phyloP scores from a whole-genome alignment of 2,888 invertebrate genomes.

The Drosophila subquinaria region DNA sequence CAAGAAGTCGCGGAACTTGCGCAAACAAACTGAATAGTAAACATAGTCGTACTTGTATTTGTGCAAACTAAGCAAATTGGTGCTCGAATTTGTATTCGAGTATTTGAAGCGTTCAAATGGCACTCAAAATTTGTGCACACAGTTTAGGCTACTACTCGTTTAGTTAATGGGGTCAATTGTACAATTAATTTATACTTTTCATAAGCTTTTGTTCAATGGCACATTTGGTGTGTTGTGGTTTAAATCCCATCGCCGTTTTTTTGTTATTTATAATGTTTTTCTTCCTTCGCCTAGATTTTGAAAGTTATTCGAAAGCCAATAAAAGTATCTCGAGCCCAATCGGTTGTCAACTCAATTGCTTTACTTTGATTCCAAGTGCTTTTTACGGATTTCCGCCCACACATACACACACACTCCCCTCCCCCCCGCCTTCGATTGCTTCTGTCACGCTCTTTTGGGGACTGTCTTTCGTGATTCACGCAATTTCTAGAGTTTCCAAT shows the following conservation, averaged over 20 bases:
- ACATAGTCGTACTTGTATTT: slow-evolving; percentile 2
- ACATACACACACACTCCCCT: slow-evolving; percentile 8
- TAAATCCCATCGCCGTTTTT: slow-evolving; percentile 13
- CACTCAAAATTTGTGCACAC: slow-evolving; percentile 28
- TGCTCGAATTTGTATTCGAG: slow-evolving; percentile 19
- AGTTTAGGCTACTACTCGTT: slow-evolving; percentile 39
- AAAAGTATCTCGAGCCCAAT: neutral
- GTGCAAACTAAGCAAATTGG: slow-evolving; percentile 39
- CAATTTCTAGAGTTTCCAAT: slow-evolving; percentile 49
- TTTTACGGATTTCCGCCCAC: slow-evolving; percentile 13
- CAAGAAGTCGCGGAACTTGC: slow-evolving; percentile 46
- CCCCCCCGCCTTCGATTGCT: slow-evolving; percentile 16
- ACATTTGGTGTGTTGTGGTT: slow-evolving; percentile 17
- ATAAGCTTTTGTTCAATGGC: slow-evolving; percentile 41
- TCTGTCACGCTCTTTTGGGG: slow-evolving; percentile 36
- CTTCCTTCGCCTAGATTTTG: neutral
- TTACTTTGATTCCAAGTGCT: slow-evolving; percentile 18
- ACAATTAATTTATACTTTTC: slow-evolving; percentile 67
- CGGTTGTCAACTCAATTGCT: slow-evolving; percentile 21
- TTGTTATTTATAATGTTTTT: neutral
- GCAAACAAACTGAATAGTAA: slow-evolving; percentile 31
- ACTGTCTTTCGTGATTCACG: slow-evolving; percentile 64
- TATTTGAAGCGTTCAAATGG: slow-evolving; percentile 37
- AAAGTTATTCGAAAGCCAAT: slow-evolving; percentile 50
- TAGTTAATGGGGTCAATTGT: slow-evolving; percentile 68